Conservation (phyloP, 2,797 vertebrate genomes). For the Crocodylus rhombifer region DNA sequence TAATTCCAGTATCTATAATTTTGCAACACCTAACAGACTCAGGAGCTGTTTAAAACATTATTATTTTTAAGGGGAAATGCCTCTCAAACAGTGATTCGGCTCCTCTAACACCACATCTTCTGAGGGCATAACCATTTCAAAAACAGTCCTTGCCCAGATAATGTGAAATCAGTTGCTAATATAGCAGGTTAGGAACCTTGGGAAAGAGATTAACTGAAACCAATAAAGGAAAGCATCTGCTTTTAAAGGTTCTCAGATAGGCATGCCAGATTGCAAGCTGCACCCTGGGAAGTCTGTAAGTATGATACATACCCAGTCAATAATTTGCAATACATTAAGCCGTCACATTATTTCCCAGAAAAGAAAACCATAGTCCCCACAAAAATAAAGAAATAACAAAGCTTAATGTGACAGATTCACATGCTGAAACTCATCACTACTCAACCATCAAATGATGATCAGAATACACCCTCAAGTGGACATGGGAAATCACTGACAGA, state of each 20-base stretch:
- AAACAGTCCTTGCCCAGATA: background rate
- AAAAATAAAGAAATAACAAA: background rate
- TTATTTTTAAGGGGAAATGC: conserved; percentile 15
- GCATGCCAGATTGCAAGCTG: background rate
- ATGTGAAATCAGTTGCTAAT: background rate
- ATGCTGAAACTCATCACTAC: background rate
- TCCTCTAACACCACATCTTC: background rate
- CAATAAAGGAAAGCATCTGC: background rate
- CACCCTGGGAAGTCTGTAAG: background rate
- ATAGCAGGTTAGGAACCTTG: background rate
- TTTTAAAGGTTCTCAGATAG: background rate
- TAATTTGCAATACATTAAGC: background rate
- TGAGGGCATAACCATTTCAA: background rate
- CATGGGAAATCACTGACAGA: conserved; percentile 8
- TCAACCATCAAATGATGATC: background rate
- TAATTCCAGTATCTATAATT: conserved; percentile 30
- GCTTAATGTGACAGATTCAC: background rate
- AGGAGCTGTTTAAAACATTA: rapidly evolving
- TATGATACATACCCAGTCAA: background rate
- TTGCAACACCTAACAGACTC: background rate
- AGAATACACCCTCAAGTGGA: background rate
- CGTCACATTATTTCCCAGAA: conserved; percentile 7
- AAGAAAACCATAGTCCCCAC: background rate
- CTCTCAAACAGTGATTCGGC: background rate
- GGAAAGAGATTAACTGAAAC: background rate